phyloP scores from a whole-genome alignment of 2,888 invertebrate species.

The Morinoia aosen region DNA sequence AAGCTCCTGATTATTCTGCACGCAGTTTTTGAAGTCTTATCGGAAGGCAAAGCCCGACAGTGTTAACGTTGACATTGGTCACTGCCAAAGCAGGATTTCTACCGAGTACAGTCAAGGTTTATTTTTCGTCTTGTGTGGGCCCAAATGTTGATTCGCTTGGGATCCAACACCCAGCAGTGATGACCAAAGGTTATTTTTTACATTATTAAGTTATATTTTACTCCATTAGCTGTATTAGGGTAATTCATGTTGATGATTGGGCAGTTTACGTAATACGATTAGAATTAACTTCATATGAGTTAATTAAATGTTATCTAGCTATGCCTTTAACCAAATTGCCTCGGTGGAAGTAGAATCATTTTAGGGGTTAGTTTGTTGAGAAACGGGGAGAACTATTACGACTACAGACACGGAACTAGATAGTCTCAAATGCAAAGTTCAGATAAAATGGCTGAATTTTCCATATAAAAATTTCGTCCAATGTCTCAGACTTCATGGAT shows the following conservation, averaged over 20 bases:
- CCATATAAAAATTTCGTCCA: too few relatives aligned
- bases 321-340: not conserved
- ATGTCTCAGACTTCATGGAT: too few relatives aligned
- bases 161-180: not conserved
- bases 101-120: not conserved
- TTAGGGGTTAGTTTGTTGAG: too few relatives aligned
- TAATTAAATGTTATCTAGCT: not conserved
- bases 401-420: too few relatives aligned
- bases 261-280: not conserved
- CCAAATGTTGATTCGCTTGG: not conserved
- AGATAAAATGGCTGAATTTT: too few relatives aligned
- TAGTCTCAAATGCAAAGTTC: too few relatives aligned
- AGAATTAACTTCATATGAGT: not conserved
- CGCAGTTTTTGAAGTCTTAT: not conserved
- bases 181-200: too few relatives aligned
- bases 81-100: not conserved
- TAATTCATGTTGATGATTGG: not conserved
- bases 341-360: not conserved
- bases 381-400: too few relatives aligned
- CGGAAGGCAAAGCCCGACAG: not conserved
- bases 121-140: not conserved
- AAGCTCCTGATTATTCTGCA: not conserved
- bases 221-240: too few relatives aligned
- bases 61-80: not conserved
- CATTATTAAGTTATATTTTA: too few relatives aligned